Base-by-base conservation (phyloP, 2,888 invertebrate genomes). In the Aphodius sticticus region DNA sequence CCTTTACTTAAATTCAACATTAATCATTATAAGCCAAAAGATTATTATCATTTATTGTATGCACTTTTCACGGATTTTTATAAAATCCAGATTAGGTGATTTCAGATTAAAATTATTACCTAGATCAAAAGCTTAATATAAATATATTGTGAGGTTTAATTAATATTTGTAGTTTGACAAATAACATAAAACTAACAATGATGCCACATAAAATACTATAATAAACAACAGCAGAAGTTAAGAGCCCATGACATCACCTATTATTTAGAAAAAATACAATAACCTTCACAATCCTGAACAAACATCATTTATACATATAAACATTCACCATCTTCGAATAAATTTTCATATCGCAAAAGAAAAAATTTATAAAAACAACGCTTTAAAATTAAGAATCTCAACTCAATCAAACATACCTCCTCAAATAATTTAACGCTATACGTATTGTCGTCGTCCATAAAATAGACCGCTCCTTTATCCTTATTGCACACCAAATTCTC, bases 391-490 rank as follows among this genome's bases (percentile, higher is more conserved):
- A 26, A 1, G 26, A 26, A 26, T 53, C 1, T 53, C 12, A 53
- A 53, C 1, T 53, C 12, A 53, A 5, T 9, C 53, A 5, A 9
- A 53, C 53, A 53, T 86, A 96, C 96, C 93, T 98, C 98, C 80
- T 94, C 93, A 90, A 99, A 99, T 12, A 99, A 88, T 88, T 96
- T 95, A 37, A 97, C 88, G 76, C 95, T 93, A 87, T 99, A 99
- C 0, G 97, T 95, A 88, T 99, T 99, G 87, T 99, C 99, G 88
- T 99, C 99, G 87, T 99, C 99, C 91, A 98, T 98, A 88, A 99
- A 99, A 89, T 95, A 99, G 0, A 99, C 94, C 69, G 98, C 93
- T 14, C 96, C 94, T 84, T 92, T 91, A 85, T 92, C 91, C 70
- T 91, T 90, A n/a, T 90, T 88, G 35, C 87, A 84, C 26, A 87